Percentiles rank a stretch among this genome's conserved stretches.
These are phyloP conservation scores for Flexamia atlantica DNA, from an alignment of 2,888 invertebrate genomes.

Conservation along the genomic window DNA sequence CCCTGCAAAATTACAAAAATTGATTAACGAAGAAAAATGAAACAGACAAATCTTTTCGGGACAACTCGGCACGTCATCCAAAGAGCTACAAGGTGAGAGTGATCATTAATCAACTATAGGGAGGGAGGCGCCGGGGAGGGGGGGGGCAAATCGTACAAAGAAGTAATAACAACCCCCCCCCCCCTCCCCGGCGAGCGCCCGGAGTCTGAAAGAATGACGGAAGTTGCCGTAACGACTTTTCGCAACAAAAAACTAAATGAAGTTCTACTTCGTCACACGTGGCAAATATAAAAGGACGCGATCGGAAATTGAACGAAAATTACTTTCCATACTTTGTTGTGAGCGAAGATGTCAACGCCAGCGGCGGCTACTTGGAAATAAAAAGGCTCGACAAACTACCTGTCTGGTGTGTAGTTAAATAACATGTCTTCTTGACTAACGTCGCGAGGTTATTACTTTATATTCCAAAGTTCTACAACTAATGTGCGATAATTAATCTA, in stretches of 20 bases:
- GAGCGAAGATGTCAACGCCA: slow-evolving; percentile 46
- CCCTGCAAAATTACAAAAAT: slow-evolving; percentile 28
- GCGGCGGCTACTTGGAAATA: background rate
- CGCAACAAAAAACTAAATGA: slow-evolving; percentile 63
- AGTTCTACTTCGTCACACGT: slow-evolving; percentile 62
- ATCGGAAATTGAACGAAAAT: slow-evolving; percentile 64
- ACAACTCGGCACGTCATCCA: background rate
- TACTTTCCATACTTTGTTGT: slow-evolving; percentile 63
- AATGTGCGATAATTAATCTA: too few species aligned
- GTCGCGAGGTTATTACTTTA: too few species aligned
- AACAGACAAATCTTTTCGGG: slow-evolving; percentile 18
- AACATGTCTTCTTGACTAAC: too few species aligned
- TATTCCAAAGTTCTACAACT: too few species aligned
- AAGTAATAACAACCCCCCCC: slow-evolving; percentile 49
- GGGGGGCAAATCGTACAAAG: slow-evolving; percentile 42
- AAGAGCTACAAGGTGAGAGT: slow-evolving; percentile 33
- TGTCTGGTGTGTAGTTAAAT: too few species aligned
- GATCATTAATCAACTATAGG: slow-evolving; percentile 48
- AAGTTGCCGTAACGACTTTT: slow-evolving; percentile 62
- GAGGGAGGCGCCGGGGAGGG: background rate
- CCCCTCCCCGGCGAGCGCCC: slow-evolving; percentile 1
- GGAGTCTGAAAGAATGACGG: slow-evolving; percentile 62
- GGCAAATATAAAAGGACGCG: slow-evolving; percentile 62
- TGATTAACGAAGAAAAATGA: slow-evolving; percentile 22
- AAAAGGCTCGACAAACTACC: background rate